phyloP scores from a whole-genome alignment of 2,797 vertebrate species.

The Amblyraja radiata region DNA sequence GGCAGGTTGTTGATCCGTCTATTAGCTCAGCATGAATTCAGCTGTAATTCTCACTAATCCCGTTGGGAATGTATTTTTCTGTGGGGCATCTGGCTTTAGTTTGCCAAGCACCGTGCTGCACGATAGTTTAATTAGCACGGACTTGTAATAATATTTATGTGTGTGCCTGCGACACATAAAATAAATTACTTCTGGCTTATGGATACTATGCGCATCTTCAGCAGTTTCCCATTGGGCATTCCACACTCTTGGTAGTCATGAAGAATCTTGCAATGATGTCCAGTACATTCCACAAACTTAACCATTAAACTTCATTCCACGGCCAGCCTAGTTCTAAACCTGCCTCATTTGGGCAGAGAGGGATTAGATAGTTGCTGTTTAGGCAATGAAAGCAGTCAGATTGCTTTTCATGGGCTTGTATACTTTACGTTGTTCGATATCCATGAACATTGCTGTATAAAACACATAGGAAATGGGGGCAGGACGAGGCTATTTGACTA shows the following conservation, averaged over 20 bases:
- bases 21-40: background rate
- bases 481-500: too few species aligned
- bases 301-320: background rate
- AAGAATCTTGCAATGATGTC: background rate
- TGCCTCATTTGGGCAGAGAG: background rate
- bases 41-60: background rate
- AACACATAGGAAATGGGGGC: too few species aligned
- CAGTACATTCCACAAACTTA: background rate
- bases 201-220: background rate
- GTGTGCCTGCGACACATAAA: background rate
- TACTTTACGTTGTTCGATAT: too few species aligned
- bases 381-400: background rate
- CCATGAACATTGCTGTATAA: background rate
- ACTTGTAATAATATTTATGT: constrained; percentile 30
- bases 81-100: constrained; percentile 10
- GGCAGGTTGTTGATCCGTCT: background rate
- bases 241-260: background rate
- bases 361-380: background rate
- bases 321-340: background rate
- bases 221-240: constrained; percentile 15
- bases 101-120: background rate
- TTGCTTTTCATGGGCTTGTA: too few species aligned
- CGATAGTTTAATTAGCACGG: constrained; percentile 18
- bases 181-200: background rate
- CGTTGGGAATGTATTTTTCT: background rate